A percentile compares a stretch with the other conserved stretches of the same genome.
Evolutionary conservation across 2,797 vertebrate species (phyloP).

Genomic region (Mormyrus proboscirostris): DNA sequence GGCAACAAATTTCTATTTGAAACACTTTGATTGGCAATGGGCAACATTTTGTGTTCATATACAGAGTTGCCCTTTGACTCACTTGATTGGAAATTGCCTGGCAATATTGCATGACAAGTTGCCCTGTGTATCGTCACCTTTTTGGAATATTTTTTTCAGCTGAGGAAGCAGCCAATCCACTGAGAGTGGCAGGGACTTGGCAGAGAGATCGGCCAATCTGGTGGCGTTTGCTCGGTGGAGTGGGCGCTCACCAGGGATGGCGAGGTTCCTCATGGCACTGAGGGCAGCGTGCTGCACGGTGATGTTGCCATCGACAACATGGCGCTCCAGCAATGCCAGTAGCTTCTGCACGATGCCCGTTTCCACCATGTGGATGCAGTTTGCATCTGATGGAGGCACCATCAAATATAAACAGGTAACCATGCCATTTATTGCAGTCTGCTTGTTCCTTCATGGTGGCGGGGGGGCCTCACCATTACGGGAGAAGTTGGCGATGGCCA

Average conservation of each 20-base stretch:
- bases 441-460: neutral
- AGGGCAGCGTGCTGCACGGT: slow-evolving; percentile 93
- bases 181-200: neutral
- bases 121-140: neutral
- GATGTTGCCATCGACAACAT: slow-evolving; percentile 92
- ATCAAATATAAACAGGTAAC: neutral
- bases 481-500: slow-evolving; percentile 96
- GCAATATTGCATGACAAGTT: neutral
- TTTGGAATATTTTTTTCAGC: neutral
- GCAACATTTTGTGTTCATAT: neutral
- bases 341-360: slow-evolving; percentile 91
- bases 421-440: neutral
- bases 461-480: slow-evolving; percentile 78
- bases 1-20: neutral
- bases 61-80: neutral
- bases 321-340: slow-evolving; percentile 83
- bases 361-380: slow-evolving; percentile 99
- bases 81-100: neutral
- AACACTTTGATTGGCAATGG: neutral
- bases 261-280: slow-evolving; percentile 89
- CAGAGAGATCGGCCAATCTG: neutral
- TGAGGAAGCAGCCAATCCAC: neutral
- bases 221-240: neutral
- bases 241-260: slow-evolving; percentile 79
- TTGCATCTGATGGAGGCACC: slow-evolving; percentile 69